phyloP scores from a whole-genome alignment of 1,140 invertebrate species.

The Drosophila elegans region DNA sequence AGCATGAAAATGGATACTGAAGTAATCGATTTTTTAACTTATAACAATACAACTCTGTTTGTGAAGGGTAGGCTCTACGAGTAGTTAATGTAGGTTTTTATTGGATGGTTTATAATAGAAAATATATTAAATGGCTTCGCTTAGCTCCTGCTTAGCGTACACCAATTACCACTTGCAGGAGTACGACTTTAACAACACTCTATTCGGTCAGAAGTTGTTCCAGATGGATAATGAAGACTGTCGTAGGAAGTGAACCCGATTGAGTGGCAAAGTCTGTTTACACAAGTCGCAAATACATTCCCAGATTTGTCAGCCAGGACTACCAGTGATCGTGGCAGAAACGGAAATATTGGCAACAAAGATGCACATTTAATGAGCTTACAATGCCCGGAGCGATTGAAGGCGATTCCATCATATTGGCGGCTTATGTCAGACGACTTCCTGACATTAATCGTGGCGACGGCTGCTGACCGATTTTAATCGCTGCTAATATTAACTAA shows the following conservation, averaged over 20 bases:
- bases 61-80: too few species aligned
- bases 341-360: conserved; percentile 43
- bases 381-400: conserved; percentile 32
- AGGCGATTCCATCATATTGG: conserved; percentile 17
- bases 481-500: conserved; percentile 70
- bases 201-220: too few species aligned
- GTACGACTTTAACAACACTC: too few species aligned
- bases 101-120: too few species aligned
- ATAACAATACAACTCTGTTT: too few species aligned
- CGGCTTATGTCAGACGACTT: conserved; percentile 36
- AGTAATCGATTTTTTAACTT: too few species aligned
- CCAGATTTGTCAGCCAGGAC: conserved; percentile 7
- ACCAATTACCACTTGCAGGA: too few species aligned
- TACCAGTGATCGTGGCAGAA: conserved; percentile 8
- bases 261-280: not conserved
- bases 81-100: too few species aligned
- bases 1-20: too few species aligned
- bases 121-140: too few species aligned
- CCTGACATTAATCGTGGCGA: conserved; percentile 57
- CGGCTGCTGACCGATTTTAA: conserved; percentile 30
- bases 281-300: conserved; percentile 7
- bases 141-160: too few species aligned
- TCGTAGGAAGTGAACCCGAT: not conserved
- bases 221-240: not conserved
- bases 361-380: conserved; percentile 60